Base-by-base conservation (phyloP, 2,113 vertebrate genomes). In the Hipposideros armiger region DNA sequence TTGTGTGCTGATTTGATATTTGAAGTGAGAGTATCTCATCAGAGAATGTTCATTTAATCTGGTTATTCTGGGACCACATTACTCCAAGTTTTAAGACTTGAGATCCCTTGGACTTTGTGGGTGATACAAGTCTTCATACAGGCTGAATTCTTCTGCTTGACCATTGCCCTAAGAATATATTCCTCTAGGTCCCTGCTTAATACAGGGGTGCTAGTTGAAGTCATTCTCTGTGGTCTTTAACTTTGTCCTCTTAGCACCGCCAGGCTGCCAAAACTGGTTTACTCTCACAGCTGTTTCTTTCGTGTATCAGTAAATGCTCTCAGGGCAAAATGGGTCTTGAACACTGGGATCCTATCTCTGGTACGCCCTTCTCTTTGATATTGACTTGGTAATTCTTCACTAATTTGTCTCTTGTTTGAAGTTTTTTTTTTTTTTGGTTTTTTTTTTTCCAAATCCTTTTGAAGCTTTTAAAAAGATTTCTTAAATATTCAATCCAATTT, bases 381-480 rank as follows among this genome's bases (percentile, higher is more conserved):
- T 89, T 86, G 54, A 73, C 4, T 62, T 91, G 7, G 22, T 89
- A 82, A 62, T 77, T 78, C 40, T 95, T 97, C 54, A 80, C 40
- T 93, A 67, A 89, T 4, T 93, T 86, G 9, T 86, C 40, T 60
- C 9, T 89, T 89, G 30, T 83, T 90, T 84, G 28, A 77, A 95
- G 72, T 10, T 52, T 86, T 62, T 6, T 50, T 72, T 82, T 82
- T 22, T 56, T 86, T 36, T n/a, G n/a, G n/a, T n/a, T 84, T 82
- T 87, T 77, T 28, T 47, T 50, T 50, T 50, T 50, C 13, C 26
- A 86, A 87, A 72, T 28, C 9, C 17, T 70, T 86, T 69, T 40
- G 40, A 96, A 64, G 7, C 52, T 93, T 95, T 92, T n/a, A 58
- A 50, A 92, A 90, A 72, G 4, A 66, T 78, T 87, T 70, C 72